phyloP scores from a whole-genome alignment of 2,113 vertebrate genomes.

The Salvelinus sp. region DNA sequence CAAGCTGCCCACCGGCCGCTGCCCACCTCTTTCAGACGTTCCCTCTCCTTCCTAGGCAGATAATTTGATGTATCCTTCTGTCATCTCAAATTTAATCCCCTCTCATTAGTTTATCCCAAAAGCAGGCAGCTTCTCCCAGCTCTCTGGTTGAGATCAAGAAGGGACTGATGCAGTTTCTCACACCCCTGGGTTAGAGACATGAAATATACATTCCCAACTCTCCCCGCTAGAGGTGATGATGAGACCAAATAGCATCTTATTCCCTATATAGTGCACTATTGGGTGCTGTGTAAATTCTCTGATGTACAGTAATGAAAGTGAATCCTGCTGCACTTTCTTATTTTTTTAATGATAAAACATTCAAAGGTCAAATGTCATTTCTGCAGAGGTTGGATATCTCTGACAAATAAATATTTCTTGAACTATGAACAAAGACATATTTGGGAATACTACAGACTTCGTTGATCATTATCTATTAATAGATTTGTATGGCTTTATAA shows the following conservation, averaged over 20 bases:
- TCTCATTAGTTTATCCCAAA: background rate
- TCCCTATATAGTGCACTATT: no score
- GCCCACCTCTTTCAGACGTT: no score
- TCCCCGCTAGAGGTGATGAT: background rate
- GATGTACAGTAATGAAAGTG: no score
- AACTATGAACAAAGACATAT: background rate
- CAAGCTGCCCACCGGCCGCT: no score
- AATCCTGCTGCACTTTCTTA: conserved; percentile 27
- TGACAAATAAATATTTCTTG: no score
- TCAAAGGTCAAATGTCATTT: background rate
- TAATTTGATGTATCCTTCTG: conserved; percentile 12
- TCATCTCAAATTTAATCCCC: conserved; percentile 3
- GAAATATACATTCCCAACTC: background rate
- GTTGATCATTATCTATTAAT: background rate
- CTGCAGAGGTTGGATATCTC: no score
- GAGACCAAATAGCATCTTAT: no score
- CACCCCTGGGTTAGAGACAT: no score
- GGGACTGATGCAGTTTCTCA: background rate
- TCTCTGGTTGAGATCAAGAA: background rate
- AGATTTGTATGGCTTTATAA: conserved; percentile 17
- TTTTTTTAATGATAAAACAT: background rate
- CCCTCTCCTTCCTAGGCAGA: conserved; percentile 18
- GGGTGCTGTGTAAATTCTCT: no score
- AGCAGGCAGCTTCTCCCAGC: background rate
- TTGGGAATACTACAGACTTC: background rate